Conservation (phyloP, 2,113 vertebrate genomes). For the Egretta garzetta region DNA sequence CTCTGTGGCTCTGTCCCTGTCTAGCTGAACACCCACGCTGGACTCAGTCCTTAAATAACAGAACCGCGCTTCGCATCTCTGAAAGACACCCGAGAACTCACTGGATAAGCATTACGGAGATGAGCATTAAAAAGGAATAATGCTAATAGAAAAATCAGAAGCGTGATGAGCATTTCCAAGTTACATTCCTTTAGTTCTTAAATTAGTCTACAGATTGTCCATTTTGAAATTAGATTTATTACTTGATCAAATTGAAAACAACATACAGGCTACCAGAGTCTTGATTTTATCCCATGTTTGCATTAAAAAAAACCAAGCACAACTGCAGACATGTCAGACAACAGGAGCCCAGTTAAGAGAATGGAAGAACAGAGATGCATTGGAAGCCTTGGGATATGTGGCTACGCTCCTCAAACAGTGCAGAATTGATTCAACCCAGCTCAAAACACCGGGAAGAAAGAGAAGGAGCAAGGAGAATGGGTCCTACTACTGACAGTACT, state of each 20-base stretch:
- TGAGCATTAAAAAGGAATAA: neutral
- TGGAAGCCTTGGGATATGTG: neutral
- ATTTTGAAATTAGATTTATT: constrained; percentile 68
- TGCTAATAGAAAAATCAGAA: neutral
- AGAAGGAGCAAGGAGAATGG: neutral
- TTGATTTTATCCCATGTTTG: constrained; percentile 35
- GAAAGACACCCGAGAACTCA: neutral
- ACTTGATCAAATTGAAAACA: constrained; percentile 61
- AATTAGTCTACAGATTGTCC: constrained; percentile 42
- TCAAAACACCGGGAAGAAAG: neutral
- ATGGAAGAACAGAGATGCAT: constrained; percentile 18
- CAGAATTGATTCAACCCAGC: neutral
- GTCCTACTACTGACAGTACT: neutral
- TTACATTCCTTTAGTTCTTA: constrained; percentile 17
- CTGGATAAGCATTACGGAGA: neutral
- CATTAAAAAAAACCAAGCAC: constrained; percentile 34
- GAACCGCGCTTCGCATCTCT: neutral
- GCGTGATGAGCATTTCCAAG: neutral
- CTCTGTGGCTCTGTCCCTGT: neutral
- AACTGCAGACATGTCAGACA: constrained; percentile 47
- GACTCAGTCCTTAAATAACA: neutral
- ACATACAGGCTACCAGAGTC: constrained; percentile 57
- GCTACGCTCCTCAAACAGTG: neutral
- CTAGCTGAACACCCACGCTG: neutral
- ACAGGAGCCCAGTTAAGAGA: constrained; percentile 9